Percentiles rank a stretch among this genome's conserved stretches.
These are phyloP conservation scores for Erpetoichthys calabaricus DNA, from an alignment of 2,797 vertebrate genomes.

Conservation along the genomic window DNA sequence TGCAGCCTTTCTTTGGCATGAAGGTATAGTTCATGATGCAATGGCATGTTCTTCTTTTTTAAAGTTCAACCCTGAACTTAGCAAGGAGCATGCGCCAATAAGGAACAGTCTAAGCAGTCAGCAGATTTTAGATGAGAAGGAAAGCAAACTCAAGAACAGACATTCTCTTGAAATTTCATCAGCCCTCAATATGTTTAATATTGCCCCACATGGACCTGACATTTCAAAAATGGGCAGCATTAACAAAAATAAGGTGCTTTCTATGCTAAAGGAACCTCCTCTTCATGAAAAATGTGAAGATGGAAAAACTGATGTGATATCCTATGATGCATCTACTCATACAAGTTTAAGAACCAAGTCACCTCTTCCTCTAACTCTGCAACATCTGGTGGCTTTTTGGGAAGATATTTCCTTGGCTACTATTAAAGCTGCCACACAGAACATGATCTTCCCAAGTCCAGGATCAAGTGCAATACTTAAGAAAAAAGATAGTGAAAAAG, in stretches of 20 bases:
- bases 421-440: slow-evolving; percentile 95
- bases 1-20: slow-evolving; percentile 93
- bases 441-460: slow-evolving; percentile 98
- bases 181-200: slow-evolving; percentile 95
- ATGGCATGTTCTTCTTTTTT: slow-evolving; percentile 99
- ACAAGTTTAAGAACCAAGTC: slow-evolving; percentile 71
- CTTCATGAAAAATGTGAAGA: slow-evolving; percentile 93
- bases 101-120: slow-evolving; percentile 75
- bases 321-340: slow-evolving; percentile 71
- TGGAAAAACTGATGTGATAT: slow-evolving; percentile 64
- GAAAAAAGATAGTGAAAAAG: slow-evolving; percentile 93
- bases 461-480: slow-evolving; percentile 95
- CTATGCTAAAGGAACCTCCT: slow-evolving; percentile 94
- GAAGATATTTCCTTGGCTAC: slow-evolving; percentile 97
- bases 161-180: slow-evolving; percentile 97
- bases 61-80: slow-evolving; percentile 94
- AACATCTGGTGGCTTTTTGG: slow-evolving; percentile 96
- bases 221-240: slow-evolving; percentile 99
- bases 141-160: slow-evolving; percentile 90
- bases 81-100: slow-evolving; percentile 93
- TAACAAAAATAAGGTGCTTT: slow-evolving; percentile 97
- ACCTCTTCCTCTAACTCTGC: slow-evolving; percentile 82
- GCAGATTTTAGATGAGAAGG: slow-evolving; percentile 80
- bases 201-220: slow-evolving; percentile 89
- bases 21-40: slow-evolving; percentile 95